Base-by-base conservation (phyloP, 2,113 vertebrate genomes). In the Rhadina sibilatrix region DNA sequence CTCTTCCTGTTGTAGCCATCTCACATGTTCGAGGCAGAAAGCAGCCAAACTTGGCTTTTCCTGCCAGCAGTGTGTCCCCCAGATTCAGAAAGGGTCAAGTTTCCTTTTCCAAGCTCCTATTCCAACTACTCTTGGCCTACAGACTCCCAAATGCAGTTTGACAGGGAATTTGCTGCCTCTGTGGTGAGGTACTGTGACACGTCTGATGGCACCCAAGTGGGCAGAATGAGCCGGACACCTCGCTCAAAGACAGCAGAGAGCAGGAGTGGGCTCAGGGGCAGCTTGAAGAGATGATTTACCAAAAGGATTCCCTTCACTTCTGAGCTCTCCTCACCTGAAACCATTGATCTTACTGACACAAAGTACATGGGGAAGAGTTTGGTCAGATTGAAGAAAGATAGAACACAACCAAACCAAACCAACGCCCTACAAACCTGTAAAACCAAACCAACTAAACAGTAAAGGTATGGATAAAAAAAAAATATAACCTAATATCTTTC, bases 111-210 rank as follows among this genome's bases (percentile, higher is more conserved):
- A 40, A 52, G 49, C 19, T 79, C 42, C 40, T 38, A 7, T 33
- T 69, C 38, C 46, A 83, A 2, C 6, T 53, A 16, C 16, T 77
- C 3, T 60, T 23, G 11, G 10, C 30, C 44, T 5, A 24, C 12
- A 44, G 23, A 22, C 31, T 77, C 37, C 47, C 42, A 71, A 27
- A 28, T 22, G 10, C 18, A 80, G 5, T 4, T 11, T 4, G 35
- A 40, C 17, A 28, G 21, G 47, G 61, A 75, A 40, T 30, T 40
- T 68, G 15, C 38, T 72, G 65, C 7, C 74, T 17, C 22, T 27
- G 46, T 24, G 12, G 2, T 1, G 28, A 71, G 35, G 42, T 40
- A 14, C 16, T 57, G 24, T 3, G 12, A 20, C 5, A 7, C 1
- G 5, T 15, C 14, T 22, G 49, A 9, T 2, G 37, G 30, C 33